Evolutionary conservation across 2,113 vertebrate species (phyloP).

Genomic region (Felis chaus): DNA sequence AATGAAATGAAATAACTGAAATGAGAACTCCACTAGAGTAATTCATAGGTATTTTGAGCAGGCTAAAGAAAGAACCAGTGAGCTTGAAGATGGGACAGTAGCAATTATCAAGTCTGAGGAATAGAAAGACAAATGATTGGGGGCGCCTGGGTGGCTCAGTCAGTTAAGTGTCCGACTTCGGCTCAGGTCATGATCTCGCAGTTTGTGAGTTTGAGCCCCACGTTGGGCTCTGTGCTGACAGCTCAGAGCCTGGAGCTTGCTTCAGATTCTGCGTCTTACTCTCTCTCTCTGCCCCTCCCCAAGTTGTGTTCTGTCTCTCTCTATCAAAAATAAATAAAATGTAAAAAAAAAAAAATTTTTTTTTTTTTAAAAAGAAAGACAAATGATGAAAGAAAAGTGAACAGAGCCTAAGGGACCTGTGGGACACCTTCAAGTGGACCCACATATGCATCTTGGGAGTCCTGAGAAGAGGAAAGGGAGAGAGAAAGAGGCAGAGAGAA

Average conservation of each 20-base stretch:
- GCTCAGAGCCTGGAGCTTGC: too few relatives aligned
- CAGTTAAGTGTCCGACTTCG: too few relatives aligned
- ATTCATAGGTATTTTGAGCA: background rate
- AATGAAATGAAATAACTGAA: background rate
- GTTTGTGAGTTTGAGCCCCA: too few relatives aligned
- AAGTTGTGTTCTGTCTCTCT: too few relatives aligned
- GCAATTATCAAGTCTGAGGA: background rate
- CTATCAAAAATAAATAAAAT: too few relatives aligned
- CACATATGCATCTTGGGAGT: background rate
- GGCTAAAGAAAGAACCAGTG: background rate
- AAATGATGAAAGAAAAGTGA: background rate
- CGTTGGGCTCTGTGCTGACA: too few relatives aligned
- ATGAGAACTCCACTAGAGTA: background rate
- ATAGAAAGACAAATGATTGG: background rate
- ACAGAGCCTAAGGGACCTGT: background rate
- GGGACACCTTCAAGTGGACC: background rate
- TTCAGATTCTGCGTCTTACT: too few relatives aligned
- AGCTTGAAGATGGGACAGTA: background rate
- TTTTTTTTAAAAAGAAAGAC: background rate
- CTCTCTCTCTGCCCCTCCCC: too few relatives aligned
- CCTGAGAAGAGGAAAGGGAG: background rate
- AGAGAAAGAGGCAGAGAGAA: background rate
- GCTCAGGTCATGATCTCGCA: too few relatives aligned
- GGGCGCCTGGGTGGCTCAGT: too few relatives aligned
- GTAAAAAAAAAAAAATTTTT: too few relatives aligned